phyloP scores from a whole-genome alignment of 2,113 vertebrate genomes.

The Rhegmatorhina hoffmannsi region DNA sequence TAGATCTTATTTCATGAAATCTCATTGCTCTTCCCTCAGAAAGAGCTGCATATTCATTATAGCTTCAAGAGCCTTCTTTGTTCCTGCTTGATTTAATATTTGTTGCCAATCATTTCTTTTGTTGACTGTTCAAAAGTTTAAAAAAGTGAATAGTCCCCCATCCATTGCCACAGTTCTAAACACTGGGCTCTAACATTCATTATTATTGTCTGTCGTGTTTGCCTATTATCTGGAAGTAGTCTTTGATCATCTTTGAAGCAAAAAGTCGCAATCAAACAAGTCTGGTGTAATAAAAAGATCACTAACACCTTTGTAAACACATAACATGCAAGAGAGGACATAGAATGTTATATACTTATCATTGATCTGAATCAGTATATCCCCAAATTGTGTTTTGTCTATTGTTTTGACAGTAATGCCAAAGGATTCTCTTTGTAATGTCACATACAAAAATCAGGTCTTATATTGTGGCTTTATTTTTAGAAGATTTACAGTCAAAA shows the following conservation, averaged over 20 bases:
- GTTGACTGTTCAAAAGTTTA: conserved; percentile 18
- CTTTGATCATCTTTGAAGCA: conserved; percentile 11
- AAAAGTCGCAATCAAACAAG: background rate
- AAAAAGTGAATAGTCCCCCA: background rate
- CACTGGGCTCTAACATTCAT: background rate
- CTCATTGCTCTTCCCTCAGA: background rate
- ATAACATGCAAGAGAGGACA: background rate
- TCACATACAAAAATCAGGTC: background rate
- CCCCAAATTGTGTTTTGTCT: background rate
- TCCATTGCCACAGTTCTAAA: background rate
- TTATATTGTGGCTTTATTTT: background rate
- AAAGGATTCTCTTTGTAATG: conserved; percentile 27
- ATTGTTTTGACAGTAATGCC: conserved; percentile 30
- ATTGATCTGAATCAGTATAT: background rate
- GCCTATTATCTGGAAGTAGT: background rate
- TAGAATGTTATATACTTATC: background rate
- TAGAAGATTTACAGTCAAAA: background rate
- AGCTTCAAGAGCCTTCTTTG: conserved; percentile 29
- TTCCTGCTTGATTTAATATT: conserved; percentile 34
- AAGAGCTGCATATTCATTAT: background rate
- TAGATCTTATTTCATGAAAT: background rate
- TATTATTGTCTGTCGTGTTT: conserved; percentile 10
- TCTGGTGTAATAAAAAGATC: background rate
- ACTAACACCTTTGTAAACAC: background rate
- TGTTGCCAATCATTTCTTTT: conserved; percentile 42